Evolutionary conservation across 2,888 invertebrate species (phyloP), one percentile per base, ranked within the genome.

Genomic region (Drosophila anomalipes): DNA sequence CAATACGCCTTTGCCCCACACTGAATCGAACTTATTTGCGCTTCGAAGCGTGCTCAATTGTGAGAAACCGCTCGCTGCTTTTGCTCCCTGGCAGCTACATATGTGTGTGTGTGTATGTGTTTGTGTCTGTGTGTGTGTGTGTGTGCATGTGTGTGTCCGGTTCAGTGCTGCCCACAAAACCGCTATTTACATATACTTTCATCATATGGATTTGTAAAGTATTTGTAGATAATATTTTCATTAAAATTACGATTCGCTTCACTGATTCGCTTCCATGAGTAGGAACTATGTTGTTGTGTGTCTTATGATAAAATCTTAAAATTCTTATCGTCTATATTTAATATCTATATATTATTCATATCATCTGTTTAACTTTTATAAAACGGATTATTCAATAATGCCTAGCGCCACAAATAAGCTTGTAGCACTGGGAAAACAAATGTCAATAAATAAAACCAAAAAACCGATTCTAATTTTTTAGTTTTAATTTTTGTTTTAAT

Each of bases 11-110:
- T 14, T 51, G 37, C 26, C 53, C 26, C 47, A 14, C 32, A 22
- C 49, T 33, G 54, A 60, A 72, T 58, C 67, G 58, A 66, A 79
- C 81, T 82, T 87, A 85, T 89, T 89, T 82, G 85, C 82, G 72
- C 89, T 73, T 37, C 74, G 87, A 82, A 86, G 87, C 89, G 85
- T 87, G 69, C 82, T 86, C 72, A 65, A 84, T 84, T 78, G 82
- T 64, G 67, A 79, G 74, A 68, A 60, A 63, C 70, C 49, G 35
- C 51, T 59, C 57, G 64, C 64, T 68, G 56, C 62, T 58, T 59
- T 44, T 35, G 9, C 22, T 35, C 14, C 22, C 32, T n/a, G 26
- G 1, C 9, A 19, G 1, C 14, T 47, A 26, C 47, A 47, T 14
- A 44, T 12, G 10, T 5, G 3, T 26, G 9, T 51, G 5, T 5